Evolutionary conservation across 2,888 invertebrate species (phyloP), one percentile per base, ranked within the genome.

Genomic region (Tiphia femorata): DNA sequence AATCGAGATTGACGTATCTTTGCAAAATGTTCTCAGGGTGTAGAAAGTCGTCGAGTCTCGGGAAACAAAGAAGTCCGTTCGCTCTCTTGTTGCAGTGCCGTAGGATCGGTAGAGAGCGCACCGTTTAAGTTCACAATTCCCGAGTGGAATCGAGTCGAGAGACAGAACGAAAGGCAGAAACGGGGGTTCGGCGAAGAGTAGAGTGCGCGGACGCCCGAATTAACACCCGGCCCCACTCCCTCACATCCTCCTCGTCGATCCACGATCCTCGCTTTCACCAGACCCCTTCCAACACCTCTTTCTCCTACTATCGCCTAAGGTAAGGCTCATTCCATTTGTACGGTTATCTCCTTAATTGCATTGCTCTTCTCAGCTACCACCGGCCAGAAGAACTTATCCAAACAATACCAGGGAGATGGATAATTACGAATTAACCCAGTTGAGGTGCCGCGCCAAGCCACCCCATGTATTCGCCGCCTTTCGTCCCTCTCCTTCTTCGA

Each of bases 371-470:
- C 59, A 47, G 55, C 54, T 41, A 41, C 29, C 52, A 40, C 38
- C 41, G 62, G 33, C 25, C 29, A 7, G 43, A 64, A 48, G 54
- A 54, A 65, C 58, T 64, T 61, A 59, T 61, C 62, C 58, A 64
- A 58, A 67, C 58, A 60, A 59, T 50, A 50, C 35, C 49, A 30
- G 54, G 58, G 58, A 64, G 64, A 65, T 64, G 62, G 58, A 67
- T 72, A 73, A 71, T 73, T 65, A 57, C 52, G 60, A 72, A 73
- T 73, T 72, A 72, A 67, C 67, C 63, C 49, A 62, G 58, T 61
- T 67, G 53, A 52, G 49, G 51, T 63, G 53, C 41, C 44, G 58
- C 49, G 49, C 60, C 30, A 51, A 55, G 53, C 47, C n/a, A n/a
- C n/a, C n/a, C n/a, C n/a, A n/a, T n/a, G n/a, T n/a, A n/a, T n/a